Conservation (phyloP, 1,140 invertebrate genomes). For the Cyclina sinensis region DNA sequence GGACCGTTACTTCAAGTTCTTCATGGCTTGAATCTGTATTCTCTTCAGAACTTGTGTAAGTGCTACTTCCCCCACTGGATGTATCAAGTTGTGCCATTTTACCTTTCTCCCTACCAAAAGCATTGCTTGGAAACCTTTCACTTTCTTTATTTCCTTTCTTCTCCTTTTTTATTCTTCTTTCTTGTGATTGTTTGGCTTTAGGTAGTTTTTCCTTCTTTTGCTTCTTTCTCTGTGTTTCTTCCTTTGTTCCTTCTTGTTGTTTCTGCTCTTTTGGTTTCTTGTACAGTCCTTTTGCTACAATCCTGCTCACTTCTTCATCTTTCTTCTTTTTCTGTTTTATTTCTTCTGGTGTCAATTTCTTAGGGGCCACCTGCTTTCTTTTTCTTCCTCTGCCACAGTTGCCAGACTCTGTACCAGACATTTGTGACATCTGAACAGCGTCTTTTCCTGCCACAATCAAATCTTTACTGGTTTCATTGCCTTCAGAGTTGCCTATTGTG, state of each 20-base stretch:
- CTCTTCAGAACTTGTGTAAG: neutral
- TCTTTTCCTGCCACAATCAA: neutral
- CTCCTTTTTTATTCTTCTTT: neutral
- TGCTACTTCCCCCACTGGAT: neutral
- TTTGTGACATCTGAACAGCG: neutral
- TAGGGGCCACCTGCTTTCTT: conserved; percentile 75
- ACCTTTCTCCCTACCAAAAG: neutral
- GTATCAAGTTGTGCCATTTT: neutral
- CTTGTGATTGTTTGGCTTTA: neutral
- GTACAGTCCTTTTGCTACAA: conserved; percentile 45
- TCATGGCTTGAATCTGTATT: neutral
- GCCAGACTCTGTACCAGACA: neutral
- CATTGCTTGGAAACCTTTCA: neutral
- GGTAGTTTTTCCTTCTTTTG: neutral
- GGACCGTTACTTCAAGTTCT: neutral
- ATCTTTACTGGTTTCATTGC: neutral
- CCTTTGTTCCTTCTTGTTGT: neutral
- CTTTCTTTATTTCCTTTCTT: neutral
- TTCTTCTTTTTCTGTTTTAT: conserved; percentile 47
- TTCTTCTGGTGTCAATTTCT: conserved; percentile 66
- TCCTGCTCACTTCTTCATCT: conserved; percentile 6
- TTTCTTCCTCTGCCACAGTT: conserved; percentile 65
- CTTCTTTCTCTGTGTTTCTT: neutral
- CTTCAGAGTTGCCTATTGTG: neutral
- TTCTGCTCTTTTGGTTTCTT: conserved; percentile 36